phyloP scores from a whole-genome alignment of 2,797 vertebrate genomes.

The Enteromius mattozi region DNA sequence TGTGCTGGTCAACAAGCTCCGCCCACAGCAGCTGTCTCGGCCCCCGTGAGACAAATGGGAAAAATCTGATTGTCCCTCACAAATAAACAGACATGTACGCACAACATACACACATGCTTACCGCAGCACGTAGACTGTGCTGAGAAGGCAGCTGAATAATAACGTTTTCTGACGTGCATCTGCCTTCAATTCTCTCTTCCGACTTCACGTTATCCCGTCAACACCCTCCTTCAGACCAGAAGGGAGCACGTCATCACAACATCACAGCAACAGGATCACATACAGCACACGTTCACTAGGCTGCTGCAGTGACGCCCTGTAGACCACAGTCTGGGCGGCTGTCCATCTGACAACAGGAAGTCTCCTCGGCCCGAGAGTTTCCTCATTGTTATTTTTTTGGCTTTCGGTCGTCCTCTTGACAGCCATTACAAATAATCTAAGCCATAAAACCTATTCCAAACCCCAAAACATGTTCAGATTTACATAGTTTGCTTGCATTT shows the following conservation, averaged over 20 bases:
- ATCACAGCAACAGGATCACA: slow-evolving; percentile 46
- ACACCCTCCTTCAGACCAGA: slow-evolving; percentile 63
- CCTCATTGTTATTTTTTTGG: slow-evolving; percentile 37
- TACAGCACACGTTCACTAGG: slow-evolving; percentile 38
- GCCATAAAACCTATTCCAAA: not conserved
- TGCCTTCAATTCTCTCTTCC: slow-evolving; percentile 37
- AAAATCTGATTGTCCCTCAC: slow-evolving; percentile 35
- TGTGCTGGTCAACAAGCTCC: slow-evolving; percentile 40
- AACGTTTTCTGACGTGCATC: slow-evolving; percentile 37
- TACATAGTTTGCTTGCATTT: not conserved
- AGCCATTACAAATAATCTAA: not conserved
- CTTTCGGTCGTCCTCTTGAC: slow-evolving; percentile 7
- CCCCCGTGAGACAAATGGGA: slow-evolving; percentile 55
- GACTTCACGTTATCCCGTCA: slow-evolving; percentile 44
- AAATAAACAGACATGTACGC: slow-evolving; percentile 32
- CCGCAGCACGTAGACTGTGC: slow-evolving; percentile 40
- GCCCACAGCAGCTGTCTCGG: slow-evolving; percentile 42
- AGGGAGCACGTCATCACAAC: slow-evolving; percentile 41
- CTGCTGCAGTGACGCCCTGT: slow-evolving; percentile 43
- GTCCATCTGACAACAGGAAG: slow-evolving; percentile 59
- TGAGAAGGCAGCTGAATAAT: slow-evolving; percentile 7
- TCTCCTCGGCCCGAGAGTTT: slow-evolving; percentile 25
- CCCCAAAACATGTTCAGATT: slow-evolving; percentile 4
- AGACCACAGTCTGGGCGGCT: slow-evolving; percentile 58
- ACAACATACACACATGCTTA: slow-evolving; percentile 15